phyloP scores from a whole-genome alignment of 2,888 invertebrate genomes.

The Acleris cristana region DNA sequence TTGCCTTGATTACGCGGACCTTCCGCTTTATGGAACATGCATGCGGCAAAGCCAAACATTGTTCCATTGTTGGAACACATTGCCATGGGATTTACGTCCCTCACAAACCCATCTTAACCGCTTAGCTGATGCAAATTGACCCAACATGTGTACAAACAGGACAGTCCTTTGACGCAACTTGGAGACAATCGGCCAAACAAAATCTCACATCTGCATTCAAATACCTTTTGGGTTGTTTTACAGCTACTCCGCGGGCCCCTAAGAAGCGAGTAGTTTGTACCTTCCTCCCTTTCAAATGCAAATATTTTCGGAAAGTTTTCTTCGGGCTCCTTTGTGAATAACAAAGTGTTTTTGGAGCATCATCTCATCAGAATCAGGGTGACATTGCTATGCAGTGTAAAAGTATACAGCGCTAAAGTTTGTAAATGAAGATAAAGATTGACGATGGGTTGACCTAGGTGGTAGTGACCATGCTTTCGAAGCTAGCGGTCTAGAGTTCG shows the following conservation, averaged over 20 bases:
- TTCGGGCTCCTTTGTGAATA: slow-evolving; percentile 63
- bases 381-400: background rate
- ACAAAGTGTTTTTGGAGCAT: slow-evolving; percentile 56
- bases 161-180: slow-evolving; percentile 35
- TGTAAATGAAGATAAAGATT: background rate
- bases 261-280: slow-evolving; percentile 58
- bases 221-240: slow-evolving; percentile 60
- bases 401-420: background rate
- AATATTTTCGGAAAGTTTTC: slow-evolving; percentile 63
- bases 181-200: slow-evolving; percentile 41
- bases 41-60: slow-evolving; percentile 46
- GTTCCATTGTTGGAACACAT: slow-evolving; percentile 41
- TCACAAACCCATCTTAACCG: slow-evolving; percentile 41
- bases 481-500: too few species aligned
- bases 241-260: slow-evolving; percentile 46
- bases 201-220: slow-evolving; percentile 57
- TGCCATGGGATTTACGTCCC: slow-evolving; percentile 55
- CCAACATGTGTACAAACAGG: slow-evolving; percentile 53
- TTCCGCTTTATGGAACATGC: slow-evolving; percentile 52
- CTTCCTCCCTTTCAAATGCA: slow-evolving; percentile 67
- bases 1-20: slow-evolving; percentile 45
- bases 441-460: too few species aligned
- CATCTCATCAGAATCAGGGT: slow-evolving; percentile 41
- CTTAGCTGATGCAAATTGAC: slow-evolving; percentile 57
- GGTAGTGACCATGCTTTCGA: too few species aligned